Percentiles rank a stretch among this genome's conserved stretches.
phyloP scores from a whole-genome alignment of 2,888 invertebrate species.

The Rhagonycha lutea region DNA sequence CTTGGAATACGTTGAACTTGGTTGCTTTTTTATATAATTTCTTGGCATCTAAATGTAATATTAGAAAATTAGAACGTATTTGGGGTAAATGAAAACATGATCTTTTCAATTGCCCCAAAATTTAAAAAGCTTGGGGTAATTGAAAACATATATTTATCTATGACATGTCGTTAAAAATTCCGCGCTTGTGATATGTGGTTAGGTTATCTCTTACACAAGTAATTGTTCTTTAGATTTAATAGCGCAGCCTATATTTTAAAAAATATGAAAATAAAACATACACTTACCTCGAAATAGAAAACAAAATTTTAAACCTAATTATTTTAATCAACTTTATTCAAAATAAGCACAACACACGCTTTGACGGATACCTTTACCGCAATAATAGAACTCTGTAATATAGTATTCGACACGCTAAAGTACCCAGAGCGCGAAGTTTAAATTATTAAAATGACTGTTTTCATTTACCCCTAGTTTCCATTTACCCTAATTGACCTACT shows the following conservation, averaged over 20 bases:
- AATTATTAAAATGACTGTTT: neutral
- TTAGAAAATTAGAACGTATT: neutral
- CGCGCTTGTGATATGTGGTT: too few species aligned
- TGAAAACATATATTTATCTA: neutral
- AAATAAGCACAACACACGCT: neutral
- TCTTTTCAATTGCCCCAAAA: neutral
- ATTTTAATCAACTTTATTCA: neutral
- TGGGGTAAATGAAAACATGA: neutral
- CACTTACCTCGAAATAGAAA: neutral
- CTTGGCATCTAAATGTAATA: neutral
- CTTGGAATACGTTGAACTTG: neutral
- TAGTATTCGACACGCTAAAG: neutral
- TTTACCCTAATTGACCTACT: neutral
- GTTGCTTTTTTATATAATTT: neutral
- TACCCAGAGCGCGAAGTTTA: neutral
- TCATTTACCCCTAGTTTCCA: neutral
- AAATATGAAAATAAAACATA: neutral
- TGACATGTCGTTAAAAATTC: neutral
- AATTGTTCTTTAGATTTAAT: neutral
- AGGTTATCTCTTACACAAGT: neutral
- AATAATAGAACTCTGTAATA: neutral
- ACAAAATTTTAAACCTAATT: neutral
- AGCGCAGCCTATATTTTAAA: neutral
- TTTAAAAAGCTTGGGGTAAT: neutral
- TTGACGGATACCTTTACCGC: neutral